Evolutionary conservation across 1,140 invertebrate genomes (phyloP).

Genomic region (Mylabris phalerata): DNA sequence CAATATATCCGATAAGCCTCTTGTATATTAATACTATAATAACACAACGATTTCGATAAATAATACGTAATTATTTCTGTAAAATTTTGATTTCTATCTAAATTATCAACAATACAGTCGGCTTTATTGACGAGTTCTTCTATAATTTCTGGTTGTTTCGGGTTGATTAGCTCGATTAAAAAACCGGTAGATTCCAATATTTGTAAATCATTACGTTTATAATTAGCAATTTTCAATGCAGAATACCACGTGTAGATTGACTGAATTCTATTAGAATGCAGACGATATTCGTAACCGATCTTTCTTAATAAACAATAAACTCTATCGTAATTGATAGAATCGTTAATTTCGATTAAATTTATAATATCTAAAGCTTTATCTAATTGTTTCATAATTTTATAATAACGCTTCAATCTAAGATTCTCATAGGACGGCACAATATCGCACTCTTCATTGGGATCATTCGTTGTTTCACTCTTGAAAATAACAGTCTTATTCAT

Average conservation of each 20-base stretch:
- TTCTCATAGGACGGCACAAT: conserved; percentile 20
- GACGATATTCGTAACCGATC: conserved; percentile 1
- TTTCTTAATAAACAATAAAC: background rate
- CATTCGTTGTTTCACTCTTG: background rate
- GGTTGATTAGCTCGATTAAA: conserved; percentile 13
- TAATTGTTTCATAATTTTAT: conserved; percentile 6
- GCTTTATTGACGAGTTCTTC: background rate
- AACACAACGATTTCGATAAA: conserved; percentile 18
- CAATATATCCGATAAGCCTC: conserved; percentile 7
- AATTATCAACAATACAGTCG: background rate
- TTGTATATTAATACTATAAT: conserved; percentile 5
- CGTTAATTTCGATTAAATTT: background rate
- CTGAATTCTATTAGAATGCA: conserved; percentile 11
- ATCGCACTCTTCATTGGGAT: conserved; percentile 24
- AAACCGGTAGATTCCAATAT: conserved; percentile 8
- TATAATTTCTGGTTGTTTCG: background rate
- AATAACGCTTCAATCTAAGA: conserved; percentile 13
- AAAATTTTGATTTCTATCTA: background rate
- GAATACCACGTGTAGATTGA: conserved; percentile 12
- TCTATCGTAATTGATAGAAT: conserved; percentile 4
- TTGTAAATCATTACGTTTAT: background rate
- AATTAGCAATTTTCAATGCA: conserved; percentile 6
- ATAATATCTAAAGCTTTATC: conserved; percentile 6
- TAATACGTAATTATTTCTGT: conserved; percentile 13
- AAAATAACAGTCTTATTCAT: background rate